A percentile compares a stretch with the other conserved stretches of the same genome.
Evolutionary conservation across 2,888 invertebrate genomes (phyloP).

Genomic region (Ophraella communa): DNA sequence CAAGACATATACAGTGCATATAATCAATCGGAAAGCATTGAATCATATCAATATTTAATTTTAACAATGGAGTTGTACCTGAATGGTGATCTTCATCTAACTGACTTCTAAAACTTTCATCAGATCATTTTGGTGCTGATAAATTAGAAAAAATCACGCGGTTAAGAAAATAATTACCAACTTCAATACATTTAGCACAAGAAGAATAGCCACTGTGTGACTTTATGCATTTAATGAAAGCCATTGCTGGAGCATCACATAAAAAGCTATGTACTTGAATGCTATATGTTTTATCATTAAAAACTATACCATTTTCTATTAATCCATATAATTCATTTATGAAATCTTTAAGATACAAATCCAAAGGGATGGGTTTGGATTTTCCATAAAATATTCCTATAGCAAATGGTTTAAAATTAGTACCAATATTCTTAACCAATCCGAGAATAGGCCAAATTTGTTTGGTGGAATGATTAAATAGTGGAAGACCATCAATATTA

Average conservation of each 20-base stretch:
- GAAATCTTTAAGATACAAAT: background rate
- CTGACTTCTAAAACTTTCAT: no score
- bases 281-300: background rate
- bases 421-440: constrained; percentile 8
- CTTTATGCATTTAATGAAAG: background rate
- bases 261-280: background rate
- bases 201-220: background rate
- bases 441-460: constrained; percentile 24
- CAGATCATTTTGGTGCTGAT: no score
- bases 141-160: no score
- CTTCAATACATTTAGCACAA: no score
- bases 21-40: no score
- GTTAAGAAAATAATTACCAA: no score
- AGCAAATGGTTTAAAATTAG: constrained; percentile 16
- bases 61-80: no score
- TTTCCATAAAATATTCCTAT: constrained; percentile 21
- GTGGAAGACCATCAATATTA: constrained; percentile 27
- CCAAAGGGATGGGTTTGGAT: constrained; percentile 15
- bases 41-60: no score
- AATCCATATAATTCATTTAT: background rate
- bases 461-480: constrained; percentile 15
- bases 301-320: background rate
- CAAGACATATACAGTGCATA: no score
- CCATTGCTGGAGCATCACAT: background rate
- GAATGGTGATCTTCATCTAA: no score